Conservation (phyloP, 2,113 vertebrate genomes). For the Cisticola juncidis region DNA sequence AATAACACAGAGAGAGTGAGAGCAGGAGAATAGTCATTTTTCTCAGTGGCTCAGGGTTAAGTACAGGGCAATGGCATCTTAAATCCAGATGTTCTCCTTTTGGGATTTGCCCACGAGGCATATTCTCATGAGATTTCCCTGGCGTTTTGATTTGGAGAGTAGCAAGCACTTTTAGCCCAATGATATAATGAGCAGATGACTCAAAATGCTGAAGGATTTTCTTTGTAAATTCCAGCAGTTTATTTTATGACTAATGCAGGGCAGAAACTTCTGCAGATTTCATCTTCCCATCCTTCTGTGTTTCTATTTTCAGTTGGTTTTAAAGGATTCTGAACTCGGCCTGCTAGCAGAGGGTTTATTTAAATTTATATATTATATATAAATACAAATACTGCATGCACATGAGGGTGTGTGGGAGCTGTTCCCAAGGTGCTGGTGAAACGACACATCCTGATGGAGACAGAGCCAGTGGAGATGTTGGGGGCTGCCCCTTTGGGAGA, state of each 20-base stretch:
- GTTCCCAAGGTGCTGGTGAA: conserved; percentile 53
- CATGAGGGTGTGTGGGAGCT: neutral
- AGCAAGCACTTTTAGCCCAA: conserved; percentile 62
- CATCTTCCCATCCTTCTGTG: conserved; percentile 43
- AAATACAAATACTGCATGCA: neutral
- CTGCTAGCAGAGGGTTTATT: conserved; percentile 44
- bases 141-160: conserved; percentile 63
- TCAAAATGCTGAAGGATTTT: conserved; percentile 51
- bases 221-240: conserved; percentile 54
- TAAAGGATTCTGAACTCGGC: conserved; percentile 34
- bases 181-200: conserved; percentile 61
- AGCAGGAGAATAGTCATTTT: conserved; percentile 57
- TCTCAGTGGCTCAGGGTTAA: conserved; percentile 70
- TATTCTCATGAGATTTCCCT: conserved; percentile 73
- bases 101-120: conserved; percentile 70
- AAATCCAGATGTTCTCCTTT: conserved; percentile 77
- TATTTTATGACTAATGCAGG: conserved; percentile 46
- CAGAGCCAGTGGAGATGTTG: neutral
- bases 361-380: neutral
- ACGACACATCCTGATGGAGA: neutral
- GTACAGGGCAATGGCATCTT: conserved; percentile 73
- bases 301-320: conserved; percentile 67
- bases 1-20: conserved; percentile 44
- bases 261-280: conserved; percentile 48
- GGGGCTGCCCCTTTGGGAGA: neutral